These are phyloP conservation scores for Tupiocoris notatus DNA, from an alignment of 2,888 invertebrate genomes.

Conservation along the genomic window DNA sequence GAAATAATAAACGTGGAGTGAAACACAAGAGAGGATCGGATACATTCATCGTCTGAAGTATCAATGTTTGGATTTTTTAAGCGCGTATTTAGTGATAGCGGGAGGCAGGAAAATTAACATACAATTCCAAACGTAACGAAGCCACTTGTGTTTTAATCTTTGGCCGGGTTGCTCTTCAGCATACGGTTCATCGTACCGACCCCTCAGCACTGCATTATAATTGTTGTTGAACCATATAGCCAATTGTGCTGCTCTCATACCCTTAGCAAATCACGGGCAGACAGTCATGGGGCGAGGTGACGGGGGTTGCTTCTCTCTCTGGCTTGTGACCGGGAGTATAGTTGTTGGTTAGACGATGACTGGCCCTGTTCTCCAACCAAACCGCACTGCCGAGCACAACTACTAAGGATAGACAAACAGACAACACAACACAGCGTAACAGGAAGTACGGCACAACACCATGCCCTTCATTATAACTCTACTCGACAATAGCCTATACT, in stretches of 20 bases:
- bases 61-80: no score
- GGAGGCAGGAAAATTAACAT: slow-evolving; percentile 9
- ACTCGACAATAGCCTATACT: slow-evolving; percentile 37
- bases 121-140: slow-evolving; percentile 2
- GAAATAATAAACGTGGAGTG: no score
- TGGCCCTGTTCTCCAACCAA: neutral
- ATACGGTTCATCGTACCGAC: neutral
- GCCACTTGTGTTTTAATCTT: neutral
- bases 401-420: neutral
- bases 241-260: neutral
- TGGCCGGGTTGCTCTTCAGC: neutral
- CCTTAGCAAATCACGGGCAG: neutral
- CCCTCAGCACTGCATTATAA: slow-evolving; percentile 4
- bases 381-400: neutral
- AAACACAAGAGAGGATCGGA: no score
- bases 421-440: neutral
- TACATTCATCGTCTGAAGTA: no score
- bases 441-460: neutral
- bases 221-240: slow-evolving; percentile 26
- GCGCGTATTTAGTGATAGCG: no score
- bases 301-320: neutral
- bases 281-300: neutral
- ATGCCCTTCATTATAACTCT: slow-evolving; percentile 39
- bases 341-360: neutral
- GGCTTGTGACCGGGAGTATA: neutral